Percentiles rank a stretch among this genome's conserved stretches.
Evolutionary conservation across 2,888 invertebrate genomes (phyloP).

Genomic region (Trypoxylon attenuatum): DNA sequence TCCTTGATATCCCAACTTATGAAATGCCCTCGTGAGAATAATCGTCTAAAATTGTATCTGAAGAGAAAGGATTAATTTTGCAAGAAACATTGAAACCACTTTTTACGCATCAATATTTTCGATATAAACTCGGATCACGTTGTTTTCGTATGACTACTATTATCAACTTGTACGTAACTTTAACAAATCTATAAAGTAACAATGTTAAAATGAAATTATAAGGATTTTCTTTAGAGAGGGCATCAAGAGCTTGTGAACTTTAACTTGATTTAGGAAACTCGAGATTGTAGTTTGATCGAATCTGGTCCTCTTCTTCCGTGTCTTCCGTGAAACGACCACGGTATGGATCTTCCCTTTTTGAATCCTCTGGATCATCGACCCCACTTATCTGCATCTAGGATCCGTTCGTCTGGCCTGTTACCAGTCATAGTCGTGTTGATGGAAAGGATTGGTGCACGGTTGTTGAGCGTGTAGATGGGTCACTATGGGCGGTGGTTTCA

Average conservation of each 20-base stretch:
- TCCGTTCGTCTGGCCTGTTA: constrained; percentile 56
- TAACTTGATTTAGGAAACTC: background rate
- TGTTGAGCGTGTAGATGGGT: constrained; percentile 73
- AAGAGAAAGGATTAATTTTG: too few relatives aligned
- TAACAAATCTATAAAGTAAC: too few relatives aligned
- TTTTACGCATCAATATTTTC: background rate
- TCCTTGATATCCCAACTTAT: constrained; percentile 5
- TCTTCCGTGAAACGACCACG: constrained; percentile 13
- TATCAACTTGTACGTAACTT: too few relatives aligned
- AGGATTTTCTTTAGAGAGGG: background rate
- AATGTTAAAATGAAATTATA: background rate
- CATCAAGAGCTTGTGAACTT: background rate
- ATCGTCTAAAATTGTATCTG: too few relatives aligned
- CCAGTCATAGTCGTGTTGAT: constrained; percentile 73
- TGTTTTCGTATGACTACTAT: too few relatives aligned
- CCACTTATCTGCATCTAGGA: constrained; percentile 21
- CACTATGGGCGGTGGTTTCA: constrained; percentile 64
- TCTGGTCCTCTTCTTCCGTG: constrained; percentile 3
- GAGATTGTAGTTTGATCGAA: constrained; percentile 2
- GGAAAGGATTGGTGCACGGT: constrained; percentile 71
- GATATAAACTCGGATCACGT: too few relatives aligned
- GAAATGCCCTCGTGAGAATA: too few relatives aligned
- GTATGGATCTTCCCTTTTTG: constrained; percentile 2
- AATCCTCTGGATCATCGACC: constrained; percentile 23
- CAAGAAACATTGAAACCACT: background rate